Base-by-base conservation (phyloP, 2,797 vertebrate species). In the Rachycentron canadum region DNA sequence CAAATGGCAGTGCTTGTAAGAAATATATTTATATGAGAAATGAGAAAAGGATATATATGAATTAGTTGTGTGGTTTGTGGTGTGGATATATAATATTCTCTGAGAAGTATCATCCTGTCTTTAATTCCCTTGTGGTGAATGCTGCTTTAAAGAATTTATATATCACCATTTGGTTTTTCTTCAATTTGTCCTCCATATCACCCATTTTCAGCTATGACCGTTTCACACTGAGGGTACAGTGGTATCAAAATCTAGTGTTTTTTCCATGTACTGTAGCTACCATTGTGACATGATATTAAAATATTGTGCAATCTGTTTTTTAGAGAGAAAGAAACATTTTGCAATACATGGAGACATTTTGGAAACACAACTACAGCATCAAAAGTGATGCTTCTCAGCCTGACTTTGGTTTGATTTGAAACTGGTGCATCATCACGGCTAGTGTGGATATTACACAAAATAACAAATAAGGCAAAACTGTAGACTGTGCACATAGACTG, bases 11-110 rank as follows among this genome's bases (percentile, higher is more conserved):
- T 25, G 21, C 23, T 21, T n/a, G 5, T 57, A 34, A 10, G 17
- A 49, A 23, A 56, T 50, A 17, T 56, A 57, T 28, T 28, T 56
- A 73, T 63, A 36, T 43, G 14, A 38, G 13, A 30, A 45, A 47
- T 26, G 26, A 34, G 2, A 38, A 47, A 47, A 25, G 3, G 4
- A 43, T 26, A 19, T 30, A 7, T 47, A 17, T 65, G 28, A 45
- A 45, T 36, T 52, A 10, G n/a, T 34, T 45, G 43, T 36, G 41
- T 40, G 68, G 7, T 45, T 43, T 43, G 28, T 16, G 21, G 55
- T 30, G 8, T 55, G 49, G 40, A 43, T 72, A 38, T 61, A 43
- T 26, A 47, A 49, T 21, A 16, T 21, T 16, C 21, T 55, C 28
- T 5, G 17, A 13, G 3, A 36, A 58, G 32, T 23, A 17, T 38